Conservation (phyloP, 2,888 invertebrate species). For the Ophion ventricosus region DNA sequence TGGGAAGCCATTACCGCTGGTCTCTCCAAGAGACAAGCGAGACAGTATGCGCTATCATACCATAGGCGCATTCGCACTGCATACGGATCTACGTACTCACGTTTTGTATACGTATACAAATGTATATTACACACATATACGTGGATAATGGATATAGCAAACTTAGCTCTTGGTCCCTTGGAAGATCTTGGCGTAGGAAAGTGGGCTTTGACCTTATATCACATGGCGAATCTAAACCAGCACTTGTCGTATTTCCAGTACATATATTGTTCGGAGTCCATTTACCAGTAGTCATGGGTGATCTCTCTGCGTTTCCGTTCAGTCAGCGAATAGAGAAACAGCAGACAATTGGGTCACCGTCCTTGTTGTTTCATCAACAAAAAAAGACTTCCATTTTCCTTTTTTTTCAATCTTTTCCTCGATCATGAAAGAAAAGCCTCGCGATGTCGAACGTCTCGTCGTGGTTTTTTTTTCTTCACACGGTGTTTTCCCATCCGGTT, state of each 20-base stretch:
- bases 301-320: slow-evolving; percentile 20
- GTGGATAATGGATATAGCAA: slow-evolving; percentile 42
- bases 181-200: slow-evolving; percentile 64
- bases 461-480: slow-evolving; percentile 18
- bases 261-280: slow-evolving; percentile 49
- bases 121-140: slow-evolving; percentile 30
- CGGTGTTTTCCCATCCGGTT: slow-evolving; percentile 27
- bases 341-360: slow-evolving; percentile 21
- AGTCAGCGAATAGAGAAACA: slow-evolving; percentile 10
- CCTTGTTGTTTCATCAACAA: neutral
- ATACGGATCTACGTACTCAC: slow-evolving; percentile 14
- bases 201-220: slow-evolving; percentile 71
- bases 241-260: slow-evolving; percentile 55
- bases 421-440: neutral
- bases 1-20: slow-evolving; percentile 70
- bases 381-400: neutral
- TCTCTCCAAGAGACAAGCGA: slow-evolving; percentile 57
- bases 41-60: slow-evolving; percentile 58
- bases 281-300: slow-evolving; percentile 43
- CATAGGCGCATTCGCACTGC: slow-evolving; percentile 33
- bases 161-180: slow-evolving; percentile 52
- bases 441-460: slow-evolving; percentile 12
- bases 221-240: slow-evolving; percentile 62
- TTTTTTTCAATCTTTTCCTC: neutral
- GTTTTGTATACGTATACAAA: slow-evolving; percentile 2